These are phyloP conservation scores for Sylvilagus bachmani DNA, from an alignment of 2,113 vertebrate genomes.

Conservation along the genomic window DNA sequence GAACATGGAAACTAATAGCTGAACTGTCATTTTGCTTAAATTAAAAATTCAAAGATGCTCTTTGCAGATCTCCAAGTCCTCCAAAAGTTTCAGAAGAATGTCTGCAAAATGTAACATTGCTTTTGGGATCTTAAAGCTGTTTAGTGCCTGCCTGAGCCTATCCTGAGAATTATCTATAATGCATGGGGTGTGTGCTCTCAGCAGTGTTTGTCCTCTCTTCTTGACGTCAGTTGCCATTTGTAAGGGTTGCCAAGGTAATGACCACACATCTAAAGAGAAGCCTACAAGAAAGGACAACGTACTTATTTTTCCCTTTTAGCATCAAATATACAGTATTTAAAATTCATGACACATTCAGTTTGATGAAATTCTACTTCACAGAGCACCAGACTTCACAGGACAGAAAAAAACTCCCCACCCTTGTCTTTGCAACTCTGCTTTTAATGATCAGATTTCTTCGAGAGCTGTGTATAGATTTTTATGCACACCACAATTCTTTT, in stretches of 20 bases:
- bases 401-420: conserved; percentile 77
- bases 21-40: conserved; percentile 76
- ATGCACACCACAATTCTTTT: neutral
- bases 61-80: conserved; percentile 51
- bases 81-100: conserved; percentile 79
- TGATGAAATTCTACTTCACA: conserved; percentile 86
- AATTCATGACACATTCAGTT: conserved; percentile 84
- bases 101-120: conserved; percentile 80
- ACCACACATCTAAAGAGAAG: conserved; percentile 93
- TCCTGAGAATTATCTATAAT: conserved; percentile 92
- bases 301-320: conserved; percentile 90
- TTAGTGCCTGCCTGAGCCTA: conserved; percentile 86
- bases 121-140: conserved; percentile 88
- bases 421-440: conserved; percentile 33
- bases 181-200: conserved; percentile 90
- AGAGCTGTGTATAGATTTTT: conserved; percentile 24
- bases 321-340: conserved; percentile 84
- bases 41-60: conserved; percentile 75
- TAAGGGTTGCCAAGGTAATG: conserved; percentile 94
- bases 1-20: conserved; percentile 25
- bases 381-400: conserved; percentile 82
- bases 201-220: conserved; percentile 93
- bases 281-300: conserved; percentile 91
- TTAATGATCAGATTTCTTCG: conserved; percentile 17
- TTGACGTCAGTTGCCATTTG: conserved; percentile 96